Evolutionary conservation across 2,797 vertebrate species (phyloP), one percentile per base, ranked within the genome.

Genomic region (Passerculus sandwichensis): DNA sequence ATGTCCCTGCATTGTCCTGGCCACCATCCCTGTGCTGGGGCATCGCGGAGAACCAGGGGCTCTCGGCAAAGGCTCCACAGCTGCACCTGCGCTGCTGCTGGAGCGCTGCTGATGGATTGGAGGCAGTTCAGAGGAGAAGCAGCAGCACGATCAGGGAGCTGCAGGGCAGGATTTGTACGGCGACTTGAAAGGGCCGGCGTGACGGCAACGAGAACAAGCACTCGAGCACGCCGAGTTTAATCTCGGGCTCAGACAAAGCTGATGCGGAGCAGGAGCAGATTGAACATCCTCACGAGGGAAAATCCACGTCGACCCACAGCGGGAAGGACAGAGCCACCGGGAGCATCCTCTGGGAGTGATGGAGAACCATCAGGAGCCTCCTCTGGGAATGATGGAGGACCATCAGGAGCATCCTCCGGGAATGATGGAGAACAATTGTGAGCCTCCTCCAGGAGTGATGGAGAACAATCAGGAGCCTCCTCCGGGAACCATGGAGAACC

Each of bases 51-150:
- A 51, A 21, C 0, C 18, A 9, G 75, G 29, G 45, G 47, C 42
- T 47, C 26, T 34, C 38, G 88, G 88, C 38, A 74, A 51, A 73
- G 65, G 15, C 50, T 84, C 73, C 12, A 42, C n/a, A 13, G 81
- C 79, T 66, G 94, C 95, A 92, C 84, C 90, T 92, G 90, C 13
- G 40, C 91, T 38, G 38, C 38, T 38, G 38, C 38, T 15, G 76
- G 75, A 93, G 69, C 2, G 32, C 73, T 88, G 82, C 85, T 94
- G 95, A 83, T 42, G 87, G 86, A n/a, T 80, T 88, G 94, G 88
- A 94, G 89, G 19, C 81, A 93, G 94, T 61, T 87, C 94, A 92
- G 96, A 94, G 92, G 60, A 94, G 90, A 83, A 25, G n/a, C 78
- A 36, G 67, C 20, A 94, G 29, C 64, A 13, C 57, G 78, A 82